Evolutionary conservation across 2,113 vertebrate genomes (phyloP).

Genomic region (Sula dactylatra): DNA sequence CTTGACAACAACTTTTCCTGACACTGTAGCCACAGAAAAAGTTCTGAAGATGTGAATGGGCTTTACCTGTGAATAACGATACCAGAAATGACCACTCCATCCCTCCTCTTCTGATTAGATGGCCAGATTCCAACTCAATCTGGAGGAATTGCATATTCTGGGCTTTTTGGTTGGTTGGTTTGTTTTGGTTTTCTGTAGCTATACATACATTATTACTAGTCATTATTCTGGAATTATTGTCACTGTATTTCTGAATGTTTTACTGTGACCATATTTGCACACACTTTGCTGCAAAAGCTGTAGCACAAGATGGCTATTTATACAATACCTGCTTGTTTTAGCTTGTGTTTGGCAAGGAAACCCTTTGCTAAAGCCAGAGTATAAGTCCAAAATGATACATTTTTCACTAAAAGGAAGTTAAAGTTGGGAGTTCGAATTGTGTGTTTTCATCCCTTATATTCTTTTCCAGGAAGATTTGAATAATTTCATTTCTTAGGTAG

Average conservation of each 20-base stretch:
- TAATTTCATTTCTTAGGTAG: not conserved
- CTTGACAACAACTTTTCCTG: not conserved
- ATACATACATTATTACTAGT: not conserved
- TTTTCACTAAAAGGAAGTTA: not conserved
- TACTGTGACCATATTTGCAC: not conserved
- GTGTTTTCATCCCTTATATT: not conserved
- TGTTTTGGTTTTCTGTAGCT: not conserved
- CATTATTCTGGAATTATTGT: not conserved
- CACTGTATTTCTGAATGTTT: not conserved
- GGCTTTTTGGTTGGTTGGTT: not conserved
- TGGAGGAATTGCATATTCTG: not conserved
- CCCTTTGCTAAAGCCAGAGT: not conserved
- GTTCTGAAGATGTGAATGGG: not conserved
- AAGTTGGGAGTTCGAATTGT: not conserved
- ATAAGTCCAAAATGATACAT: not conserved
- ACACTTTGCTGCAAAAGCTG: not conserved
- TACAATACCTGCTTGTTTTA: not conserved
- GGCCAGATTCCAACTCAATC: not conserved
- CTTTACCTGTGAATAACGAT: not conserved
- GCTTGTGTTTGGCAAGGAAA: not conserved
- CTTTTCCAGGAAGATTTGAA: not conserved
- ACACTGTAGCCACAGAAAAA: not conserved
- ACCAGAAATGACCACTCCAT: not conserved
- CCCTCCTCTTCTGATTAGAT: not conserved
- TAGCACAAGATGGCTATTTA: not conserved